A percentile compares a stretch with the other conserved stretches of the same genome.
Conservation (phyloP, 2,888 invertebrate genomes). For the Thysanoteuthis rhombus region DNA sequence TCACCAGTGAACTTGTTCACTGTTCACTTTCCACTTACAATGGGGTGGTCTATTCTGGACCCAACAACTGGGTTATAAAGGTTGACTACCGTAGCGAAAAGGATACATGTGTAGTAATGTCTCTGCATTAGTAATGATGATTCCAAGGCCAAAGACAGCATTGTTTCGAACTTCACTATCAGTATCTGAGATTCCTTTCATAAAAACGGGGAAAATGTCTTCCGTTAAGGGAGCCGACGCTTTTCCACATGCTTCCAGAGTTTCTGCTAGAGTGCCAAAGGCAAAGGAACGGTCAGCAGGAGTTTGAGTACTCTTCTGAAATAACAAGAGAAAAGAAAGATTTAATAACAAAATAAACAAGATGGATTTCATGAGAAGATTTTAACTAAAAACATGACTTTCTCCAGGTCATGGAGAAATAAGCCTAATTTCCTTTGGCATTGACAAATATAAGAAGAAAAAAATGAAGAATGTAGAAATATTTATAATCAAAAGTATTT, state of each 20-base stretch:
- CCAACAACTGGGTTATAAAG: no score
- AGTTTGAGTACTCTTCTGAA: slow-evolving; percentile 75
- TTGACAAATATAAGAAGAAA: no score
- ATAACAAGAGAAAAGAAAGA: slow-evolving; percentile 34
- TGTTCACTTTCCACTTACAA: no score
- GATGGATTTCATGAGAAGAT: no score
- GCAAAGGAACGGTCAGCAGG: slow-evolving; percentile 78
- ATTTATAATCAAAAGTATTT: no score
- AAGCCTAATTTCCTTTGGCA: no score
- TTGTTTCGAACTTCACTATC: slow-evolving; percentile 81
- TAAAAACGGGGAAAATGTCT: slow-evolving; percentile 75
- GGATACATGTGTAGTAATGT: slow-evolving; percentile 61
- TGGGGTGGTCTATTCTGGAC: no score
- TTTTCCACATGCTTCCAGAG: slow-evolving; percentile 74
- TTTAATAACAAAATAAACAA: neutral
- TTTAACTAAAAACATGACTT: no score
- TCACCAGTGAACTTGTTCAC: no score
- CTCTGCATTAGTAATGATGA: slow-evolving; percentile 76
- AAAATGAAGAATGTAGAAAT: no score
- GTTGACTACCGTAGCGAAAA: slow-evolving; percentile 35
- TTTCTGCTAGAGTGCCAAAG: slow-evolving; percentile 80
- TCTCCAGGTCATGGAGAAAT: no score
- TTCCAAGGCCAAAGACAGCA: slow-evolving; percentile 80
- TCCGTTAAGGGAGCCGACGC: slow-evolving; percentile 72
- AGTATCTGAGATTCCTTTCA: slow-evolving; percentile 74